Evolutionary conservation across 2,888 invertebrate genomes (phyloP).

Genomic region (Plagiodera versicolora): DNA sequence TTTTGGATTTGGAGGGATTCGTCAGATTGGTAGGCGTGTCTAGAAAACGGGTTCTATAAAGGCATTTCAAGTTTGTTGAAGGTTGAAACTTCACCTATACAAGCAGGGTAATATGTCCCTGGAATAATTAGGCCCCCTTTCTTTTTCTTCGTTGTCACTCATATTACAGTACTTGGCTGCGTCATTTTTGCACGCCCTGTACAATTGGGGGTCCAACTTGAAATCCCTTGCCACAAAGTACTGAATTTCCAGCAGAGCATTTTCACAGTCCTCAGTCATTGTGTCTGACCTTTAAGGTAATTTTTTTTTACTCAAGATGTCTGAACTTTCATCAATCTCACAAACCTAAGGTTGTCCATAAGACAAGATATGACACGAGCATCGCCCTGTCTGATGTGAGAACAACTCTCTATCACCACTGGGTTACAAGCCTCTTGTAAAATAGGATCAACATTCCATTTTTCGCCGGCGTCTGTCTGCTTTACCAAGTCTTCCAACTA

Average conservation of each 20-base stretch:
- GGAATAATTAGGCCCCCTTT: constrained; percentile 72
- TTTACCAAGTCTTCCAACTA: constrained; percentile 79
- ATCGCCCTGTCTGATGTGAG: constrained; percentile 72
- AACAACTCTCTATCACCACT: constrained; percentile 79
- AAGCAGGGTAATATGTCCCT: constrained; percentile 89
- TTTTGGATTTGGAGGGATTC: constrained; percentile 58
- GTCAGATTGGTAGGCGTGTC: constrained; percentile 23
- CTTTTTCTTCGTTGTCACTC: constrained; percentile 72
- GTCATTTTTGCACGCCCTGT: constrained; percentile 84
- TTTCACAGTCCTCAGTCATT: constrained; percentile 90
- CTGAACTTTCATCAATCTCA: background rate
- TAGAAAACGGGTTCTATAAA: constrained; percentile 14
- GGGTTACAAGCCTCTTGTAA: constrained; percentile 83
- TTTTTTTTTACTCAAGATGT: background rate
- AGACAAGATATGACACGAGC: constrained; percentile 89
- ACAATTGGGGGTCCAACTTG: constrained; percentile 86
- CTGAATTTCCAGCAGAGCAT: constrained; percentile 90
- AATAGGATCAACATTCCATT: constrained; percentile 93
- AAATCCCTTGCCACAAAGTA: constrained; percentile 97
- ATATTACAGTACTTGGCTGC: constrained; percentile 82
- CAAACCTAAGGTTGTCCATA: constrained; percentile 78
- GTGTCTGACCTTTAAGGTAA: constrained; percentile 63
- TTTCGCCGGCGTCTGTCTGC: constrained; percentile 90
- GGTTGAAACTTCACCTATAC: constrained; percentile 67
- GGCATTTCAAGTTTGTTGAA: too few species aligned